Evolutionary conservation across 2,888 invertebrate species (phyloP), one percentile per base, ranked within the genome.

Genomic region (Lordiphosa andalusiaca): DNA sequence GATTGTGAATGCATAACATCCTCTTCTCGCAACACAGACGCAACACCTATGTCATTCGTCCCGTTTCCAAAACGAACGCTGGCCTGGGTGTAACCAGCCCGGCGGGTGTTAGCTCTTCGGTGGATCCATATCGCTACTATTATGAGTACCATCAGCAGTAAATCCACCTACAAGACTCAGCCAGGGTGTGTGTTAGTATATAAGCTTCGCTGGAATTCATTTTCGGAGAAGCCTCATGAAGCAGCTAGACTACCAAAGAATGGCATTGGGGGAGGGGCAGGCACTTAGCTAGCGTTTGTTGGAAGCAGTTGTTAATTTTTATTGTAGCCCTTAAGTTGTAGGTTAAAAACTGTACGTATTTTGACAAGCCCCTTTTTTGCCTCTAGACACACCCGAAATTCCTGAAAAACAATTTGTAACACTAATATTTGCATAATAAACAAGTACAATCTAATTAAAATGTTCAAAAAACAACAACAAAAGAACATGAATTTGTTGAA

Each of bases 61-160:
- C 92, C 80, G 90, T 91, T 30, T 67, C 84, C 66, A 91, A 91
- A 86, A 86, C 90, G 73, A 82, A 76, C 16, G 72, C 71, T 25
- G 49, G 65, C 4, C 89, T 69, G 36, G 76, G 82, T n/a, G 70
- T 75, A 0, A 83, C 78, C 6, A 83, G 77, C 4, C 78, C 77
- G 23, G 81, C 77, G 16, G 90, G 76, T 35, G 76, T 78, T 6
- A 83, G 82, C 38, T 73, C 87, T 19, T 89, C 91, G 74, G 89
- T 91, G 86, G 92, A 93, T 88, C 92, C 92, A 58, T 92, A 92
- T 88, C 91, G 90, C 75, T 92, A 91, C 87, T 91, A 91, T 86
- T 91, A 91, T 73, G 92, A 92, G 64, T 89, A 89, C 67, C 88
- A 88, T 55, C 87, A 84, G 76, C 59, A 65, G 66, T 80, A 78